Conservation (phyloP, 2,888 invertebrate species). For the Rhamnusium bicolor region DNA sequence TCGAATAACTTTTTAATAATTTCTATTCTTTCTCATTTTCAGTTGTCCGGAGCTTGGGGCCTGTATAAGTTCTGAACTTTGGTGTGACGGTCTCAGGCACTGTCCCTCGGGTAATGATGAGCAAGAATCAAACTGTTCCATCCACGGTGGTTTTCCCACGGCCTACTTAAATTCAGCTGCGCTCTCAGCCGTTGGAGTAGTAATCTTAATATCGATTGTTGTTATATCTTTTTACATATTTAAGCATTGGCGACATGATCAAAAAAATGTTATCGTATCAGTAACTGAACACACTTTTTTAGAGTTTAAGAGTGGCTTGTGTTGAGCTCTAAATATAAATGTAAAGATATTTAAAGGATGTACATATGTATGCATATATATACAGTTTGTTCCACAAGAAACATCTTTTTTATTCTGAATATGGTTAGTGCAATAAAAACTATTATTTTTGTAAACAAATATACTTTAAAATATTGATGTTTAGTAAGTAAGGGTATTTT, state of each 20-base stretch:
- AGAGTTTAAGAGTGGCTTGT: slow-evolving; percentile 70
- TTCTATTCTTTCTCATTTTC: slow-evolving; percentile 52
- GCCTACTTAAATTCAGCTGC: slow-evolving; percentile 71
- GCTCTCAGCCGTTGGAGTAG: slow-evolving; percentile 61
- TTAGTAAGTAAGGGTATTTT: too few species aligned
- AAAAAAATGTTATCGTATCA: slow-evolving; percentile 68
- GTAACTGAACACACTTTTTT: slow-evolving; percentile 70
- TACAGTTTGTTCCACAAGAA: slow-evolving; percentile 16
- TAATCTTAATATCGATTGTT: slow-evolving; percentile 58
- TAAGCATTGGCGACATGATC: slow-evolving; percentile 66
- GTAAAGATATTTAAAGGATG: not conserved
- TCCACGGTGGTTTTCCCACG: slow-evolving; percentile 79
- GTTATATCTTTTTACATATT: slow-evolving; percentile 65
- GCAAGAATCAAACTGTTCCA: slow-evolving; percentile 83
- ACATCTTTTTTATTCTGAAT: not conserved
- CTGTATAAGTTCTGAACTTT: slow-evolving; percentile 83
- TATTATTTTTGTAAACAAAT: not conserved
- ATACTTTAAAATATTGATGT: too few species aligned
- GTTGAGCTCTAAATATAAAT: slow-evolving; percentile 54
- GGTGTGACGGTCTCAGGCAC: slow-evolving; percentile 87
- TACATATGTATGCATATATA: not conserved
- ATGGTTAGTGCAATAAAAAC: not conserved
- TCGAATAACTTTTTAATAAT: not conserved
- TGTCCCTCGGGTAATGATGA: slow-evolving; percentile 89
- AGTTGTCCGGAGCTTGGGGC: slow-evolving; percentile 88